Conservation (phyloP, 92 coral and sea anemone genomes). For the Galaxea fascicularis region DNA sequence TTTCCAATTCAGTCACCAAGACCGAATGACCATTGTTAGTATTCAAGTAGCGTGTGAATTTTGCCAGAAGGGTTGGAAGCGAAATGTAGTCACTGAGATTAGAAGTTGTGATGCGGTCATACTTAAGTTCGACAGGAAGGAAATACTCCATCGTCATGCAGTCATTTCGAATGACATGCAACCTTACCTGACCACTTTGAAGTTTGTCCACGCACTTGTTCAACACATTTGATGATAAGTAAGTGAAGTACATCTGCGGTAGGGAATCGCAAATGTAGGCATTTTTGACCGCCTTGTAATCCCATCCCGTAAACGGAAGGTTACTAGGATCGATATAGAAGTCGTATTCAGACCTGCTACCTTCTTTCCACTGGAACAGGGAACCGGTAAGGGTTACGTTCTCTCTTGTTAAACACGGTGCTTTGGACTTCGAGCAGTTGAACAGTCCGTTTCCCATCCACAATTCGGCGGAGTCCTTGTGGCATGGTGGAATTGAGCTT, state of each 20-base stretch:
- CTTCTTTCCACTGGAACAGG: background rate
- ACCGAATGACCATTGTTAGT: constrained; percentile 54
- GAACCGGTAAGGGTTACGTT: constrained; percentile 77
- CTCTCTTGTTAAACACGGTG: constrained; percentile 13
- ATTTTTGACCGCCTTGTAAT: constrained; percentile 61
- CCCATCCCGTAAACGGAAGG: constrained; percentile 81
- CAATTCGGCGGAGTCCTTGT: background rate
- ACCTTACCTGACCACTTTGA: constrained; percentile 41
- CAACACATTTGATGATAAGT: constrained; percentile 52
- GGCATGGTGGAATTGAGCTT: background rate
- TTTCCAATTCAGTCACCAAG: constrained; percentile 65
- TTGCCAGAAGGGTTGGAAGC: constrained; percentile 38
- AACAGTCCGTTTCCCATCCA: background rate
- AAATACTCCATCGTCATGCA: constrained; percentile 40
- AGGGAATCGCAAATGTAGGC: constrained; percentile 39
- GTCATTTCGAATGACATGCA: constrained; percentile 55
- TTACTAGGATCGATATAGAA: constrained; percentile 32
- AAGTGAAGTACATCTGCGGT: constrained; percentile 60
- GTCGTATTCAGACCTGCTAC: constrained; percentile 3
- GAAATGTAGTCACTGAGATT: constrained; percentile 70
- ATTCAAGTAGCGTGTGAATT: constrained; percentile 45
- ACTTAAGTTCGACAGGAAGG: constrained; percentile 45
- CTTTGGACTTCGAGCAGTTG: background rate
- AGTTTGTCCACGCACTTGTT: constrained; percentile 31
- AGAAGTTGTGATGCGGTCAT: constrained; percentile 77